Base-by-base conservation (phyloP, 2,888 invertebrate genomes). In the Anarsia innoxiella region DNA sequence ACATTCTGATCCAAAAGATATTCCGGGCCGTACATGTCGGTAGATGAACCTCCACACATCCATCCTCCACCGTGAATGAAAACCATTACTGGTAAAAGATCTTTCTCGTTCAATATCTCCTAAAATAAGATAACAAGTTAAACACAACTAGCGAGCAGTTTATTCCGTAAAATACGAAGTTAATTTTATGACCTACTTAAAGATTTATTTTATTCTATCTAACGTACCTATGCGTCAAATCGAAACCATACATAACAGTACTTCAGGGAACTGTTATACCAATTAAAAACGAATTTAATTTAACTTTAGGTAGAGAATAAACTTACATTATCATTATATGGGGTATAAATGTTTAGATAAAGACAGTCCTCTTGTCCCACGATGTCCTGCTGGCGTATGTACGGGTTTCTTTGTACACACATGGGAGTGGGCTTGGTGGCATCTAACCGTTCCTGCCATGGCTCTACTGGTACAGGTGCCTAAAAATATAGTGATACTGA, bases 291-390 rank as follows among this genome's bases (percentile, higher is more conserved):
- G n/a, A n/a, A n/a, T n/a, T n/a, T n/a, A n/a, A n/a, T n/a, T n/a
- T n/a, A n/a, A n/a, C n/a, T n/a, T n/a, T n/a, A n/a, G n/a, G n/a
- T n/a, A n/a, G n/a, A n/a, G n/a, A n/a, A n/a, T n/a, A 26, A 6
- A 63, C 66, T 53, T 47, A 79, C 80, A 49, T 74, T 64, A 29
- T 47, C 48, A 10, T 42, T 70, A 46, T 67, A 62, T 36, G 88
- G 88, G 4, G 85, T 72, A 43, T 88, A 88, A 2, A 88, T 85
- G 82, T 95, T 95, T 2, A 96, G 74, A 48, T 93, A 94, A 1
- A 96, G 84, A 56, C 95, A 96, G 67, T 96, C 94, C 69, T 96
- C 95, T 44, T 83, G 86, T 0, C 94, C 94, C 30, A 88, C 88
- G 26, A 92, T 87, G 12, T 86, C 74, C 30, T 86, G 70, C 43